Base-by-base conservation (phyloP, 1,140 invertebrate species). In the Himalopsyche phryganea region DNA sequence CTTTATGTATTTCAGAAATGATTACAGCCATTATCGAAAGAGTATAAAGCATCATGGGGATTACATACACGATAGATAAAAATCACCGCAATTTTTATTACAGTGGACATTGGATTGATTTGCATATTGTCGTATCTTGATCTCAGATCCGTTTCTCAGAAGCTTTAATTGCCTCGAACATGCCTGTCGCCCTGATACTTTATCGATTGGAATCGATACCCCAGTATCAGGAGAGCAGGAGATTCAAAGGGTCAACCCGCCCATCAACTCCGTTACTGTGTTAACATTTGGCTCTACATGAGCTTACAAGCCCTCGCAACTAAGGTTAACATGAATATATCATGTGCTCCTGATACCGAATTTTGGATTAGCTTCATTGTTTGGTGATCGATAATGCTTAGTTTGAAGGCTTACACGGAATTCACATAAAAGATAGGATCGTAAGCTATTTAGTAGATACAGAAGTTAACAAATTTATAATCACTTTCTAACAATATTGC, bases 121-220 rank as follows among this genome's bases (percentile, higher is more conserved):
- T 38, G 42, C 23, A 28, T 28, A 28, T 28, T 9, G 14, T 6
- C 33, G 50, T 53, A 53, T 33, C 41, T 19, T 53, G 19, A 53
- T 45, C 19, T n/a, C 20, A 42, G 41, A 53, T 53, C 50, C 13
- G 42, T 40, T 53, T 53, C 50, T 53, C 23, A 14, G 50, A 53
- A 53, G 50, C 50, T 32, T 42, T 53, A 53, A 53, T 53, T 53
- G 23, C 50, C 40, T 18, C 38, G 9, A 20, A 50, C 49, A 50
- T 33, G 41, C 15, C 50, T 33, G 50, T 42, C 23, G 36, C 33
- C 40, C 41, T 53, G 50, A 53, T 53, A 40, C 50, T 45, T 40
- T 50, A 50, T 50, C 49, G 9, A 13, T 23, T 13, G 6, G 15
- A 33, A 50, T 50, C 38, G 17, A 33, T 44, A 42, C 28, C 11